Percentiles rank a stretch among this genome's conserved stretches.
Evolutionary conservation across 2,113 vertebrate genomes (phyloP).

Genomic region (Struthidea cinerea): DNA sequence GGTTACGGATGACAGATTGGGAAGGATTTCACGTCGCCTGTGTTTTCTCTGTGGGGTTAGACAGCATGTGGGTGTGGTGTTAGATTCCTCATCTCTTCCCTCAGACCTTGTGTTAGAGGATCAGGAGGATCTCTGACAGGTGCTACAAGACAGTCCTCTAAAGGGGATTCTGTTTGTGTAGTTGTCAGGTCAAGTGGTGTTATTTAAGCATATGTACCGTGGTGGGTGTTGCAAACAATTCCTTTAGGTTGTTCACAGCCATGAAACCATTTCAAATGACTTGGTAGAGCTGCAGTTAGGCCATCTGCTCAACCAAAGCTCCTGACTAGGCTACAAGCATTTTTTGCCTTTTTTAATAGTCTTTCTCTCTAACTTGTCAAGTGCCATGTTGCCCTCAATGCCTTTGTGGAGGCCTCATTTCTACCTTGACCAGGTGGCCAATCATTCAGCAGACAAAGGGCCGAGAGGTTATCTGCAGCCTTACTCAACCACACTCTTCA

Average conservation of each 20-base stretch:
- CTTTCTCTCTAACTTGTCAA: background rate
- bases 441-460: background rate
- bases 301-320: background rate
- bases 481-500: background rate
- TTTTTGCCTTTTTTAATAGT: background rate
- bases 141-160: constrained; percentile 11
- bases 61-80: background rate
- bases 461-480: background rate
- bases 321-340: background rate
- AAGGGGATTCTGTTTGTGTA: constrained; percentile 54
- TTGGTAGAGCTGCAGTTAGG: background rate
- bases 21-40: constrained; percentile 55
- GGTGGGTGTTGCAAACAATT: constrained; percentile 50
- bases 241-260: background rate
- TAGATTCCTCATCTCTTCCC: constrained; percentile 25
- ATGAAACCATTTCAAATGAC: background rate
- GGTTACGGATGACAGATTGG: constrained; percentile 53
- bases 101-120: constrained; percentile 11
- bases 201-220: constrained; percentile 44
- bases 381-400: background rate
- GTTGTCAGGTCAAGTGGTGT: constrained; percentile 23
- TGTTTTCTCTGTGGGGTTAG: constrained; percentile 59
- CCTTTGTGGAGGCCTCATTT: background rate
- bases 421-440: background rate
- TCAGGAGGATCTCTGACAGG: constrained; percentile 41